Evolutionary conservation across 2,797 vertebrate genomes (phyloP).

Genomic region (Tympanoctomys barrerae): DNA sequence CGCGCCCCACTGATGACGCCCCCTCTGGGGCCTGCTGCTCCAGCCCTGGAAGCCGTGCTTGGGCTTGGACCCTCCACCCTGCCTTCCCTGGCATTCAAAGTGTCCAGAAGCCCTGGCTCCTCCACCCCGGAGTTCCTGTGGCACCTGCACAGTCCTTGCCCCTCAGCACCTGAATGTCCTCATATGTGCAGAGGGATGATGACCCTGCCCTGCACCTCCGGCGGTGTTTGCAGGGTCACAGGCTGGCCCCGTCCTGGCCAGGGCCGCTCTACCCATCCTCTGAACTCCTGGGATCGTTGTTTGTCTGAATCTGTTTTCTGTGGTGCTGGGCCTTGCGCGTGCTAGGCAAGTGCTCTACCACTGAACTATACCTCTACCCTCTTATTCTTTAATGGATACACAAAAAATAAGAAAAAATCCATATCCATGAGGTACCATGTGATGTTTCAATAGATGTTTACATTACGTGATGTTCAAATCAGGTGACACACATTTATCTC

Average conservation of each 20-base stretch:
- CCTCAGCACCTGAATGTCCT: background rate
- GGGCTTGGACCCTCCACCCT: too few species aligned
- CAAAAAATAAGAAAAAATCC: background rate
- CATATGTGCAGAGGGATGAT: background rate
- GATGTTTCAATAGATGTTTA: background rate
- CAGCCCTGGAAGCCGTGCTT: background rate
- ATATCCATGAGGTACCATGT: background rate
- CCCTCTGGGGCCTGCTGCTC: too few species aligned
- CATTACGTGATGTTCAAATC: background rate
- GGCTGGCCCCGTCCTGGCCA: background rate
- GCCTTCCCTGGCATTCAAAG: background rate
- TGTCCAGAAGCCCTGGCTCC: rapidly evolving
- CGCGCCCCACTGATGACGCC: background rate
- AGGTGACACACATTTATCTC: background rate
- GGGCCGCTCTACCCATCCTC: background rate
- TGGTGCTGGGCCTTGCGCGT: background rate
- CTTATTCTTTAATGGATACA: background rate
- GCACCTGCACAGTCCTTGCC: background rate
- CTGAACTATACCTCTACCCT: background rate
- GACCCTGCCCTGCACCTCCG: rapidly evolving
- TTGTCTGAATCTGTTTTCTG: background rate
- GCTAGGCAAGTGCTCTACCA: background rate
- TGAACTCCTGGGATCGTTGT: background rate
- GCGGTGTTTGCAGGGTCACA: background rate
- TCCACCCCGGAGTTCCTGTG: background rate